Base-by-base conservation (phyloP, 2,113 vertebrate species). In the Lepus europaeus region DNA sequence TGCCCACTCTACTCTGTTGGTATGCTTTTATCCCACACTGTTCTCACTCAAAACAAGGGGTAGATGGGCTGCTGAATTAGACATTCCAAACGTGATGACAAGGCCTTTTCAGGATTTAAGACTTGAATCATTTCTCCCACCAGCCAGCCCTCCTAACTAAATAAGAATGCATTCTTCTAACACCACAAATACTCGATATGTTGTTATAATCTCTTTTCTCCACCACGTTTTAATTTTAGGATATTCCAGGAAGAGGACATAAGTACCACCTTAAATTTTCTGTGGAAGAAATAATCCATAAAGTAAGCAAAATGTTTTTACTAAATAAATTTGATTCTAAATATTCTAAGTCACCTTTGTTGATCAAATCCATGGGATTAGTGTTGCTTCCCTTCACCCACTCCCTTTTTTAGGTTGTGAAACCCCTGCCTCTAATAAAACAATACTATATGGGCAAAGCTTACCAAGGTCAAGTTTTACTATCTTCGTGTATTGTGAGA, bases 181-280 rank as follows among this genome's bases (percentile, higher is more conserved):
- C 2, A 68, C 76, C 45, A 16, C 27, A 83, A 87, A 73, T 31
- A 63, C n/a, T 0, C 51, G 31, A 85, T 23, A 53, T 74, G 45
- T 39, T 90, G 11, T 73, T 77, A 78, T 22, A 84, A 59, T 39
- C 69, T 79, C 59, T 90, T 77, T 29, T 78, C 64, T 93, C 29
- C 19, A 78, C 25, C 59, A 61, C 16, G 72, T 70, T 84, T 89
- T 83, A 95, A 45, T 79, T 97, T 92, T 77, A 99, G 99, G 98
- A 99, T 61, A 98, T 99, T 3, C 82, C 82, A 3, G 98, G 78
- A 89, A 96, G 96, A 19, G 99, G 99, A 33, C 98, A 94, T 92
- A 99, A 98, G 94, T 99, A 99, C 89, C 91, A 94, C 1, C 98
- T 99, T 95, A 98, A 99, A 63, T 80, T 99, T 94, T 97, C 98